phyloP scores from a whole-genome alignment of 2,888 invertebrate genomes.

The Mantis religiosa region DNA sequence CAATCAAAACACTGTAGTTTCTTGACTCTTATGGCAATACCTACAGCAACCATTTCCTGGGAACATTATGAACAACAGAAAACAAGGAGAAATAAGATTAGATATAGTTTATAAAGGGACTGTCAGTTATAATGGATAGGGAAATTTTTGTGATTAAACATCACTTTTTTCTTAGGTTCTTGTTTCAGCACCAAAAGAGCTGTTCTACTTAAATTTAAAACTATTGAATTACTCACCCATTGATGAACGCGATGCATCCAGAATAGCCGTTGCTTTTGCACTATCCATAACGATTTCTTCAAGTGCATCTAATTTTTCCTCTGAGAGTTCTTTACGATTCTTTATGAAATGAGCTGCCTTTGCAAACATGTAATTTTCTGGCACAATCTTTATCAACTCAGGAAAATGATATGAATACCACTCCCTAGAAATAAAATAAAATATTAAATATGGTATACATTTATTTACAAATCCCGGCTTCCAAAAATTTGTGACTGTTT shows the following conservation, averaged over 20 bases:
- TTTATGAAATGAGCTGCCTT: constrained; percentile 77
- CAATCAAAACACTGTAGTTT: too few relatives aligned
- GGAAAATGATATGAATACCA: constrained; percentile 99
- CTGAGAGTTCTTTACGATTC: constrained; percentile 78
- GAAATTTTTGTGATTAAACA: too few relatives aligned
- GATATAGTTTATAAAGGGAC: too few relatives aligned
- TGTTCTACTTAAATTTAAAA: background rate
- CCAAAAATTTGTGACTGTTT: too few relatives aligned
- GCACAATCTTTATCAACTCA: constrained; percentile 92
- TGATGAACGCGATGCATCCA: constrained; percentile 90
- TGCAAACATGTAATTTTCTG: constrained; percentile 91
- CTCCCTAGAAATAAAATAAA: constrained; percentile 59
- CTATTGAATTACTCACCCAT: constrained; percentile 67
- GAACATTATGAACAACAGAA: too few relatives aligned
- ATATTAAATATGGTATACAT: background rate
- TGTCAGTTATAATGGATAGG: too few relatives aligned
- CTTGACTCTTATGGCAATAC: too few relatives aligned
- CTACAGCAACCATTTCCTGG: too few relatives aligned
- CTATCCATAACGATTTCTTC: constrained; percentile 87
- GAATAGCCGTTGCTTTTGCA: constrained; percentile 83
- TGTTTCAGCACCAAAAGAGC: too few relatives aligned
- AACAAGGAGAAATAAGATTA: too few relatives aligned
- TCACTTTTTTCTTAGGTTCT: too few relatives aligned
- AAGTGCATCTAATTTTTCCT: constrained; percentile 75
- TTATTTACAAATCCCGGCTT: too few relatives aligned